These are phyloP conservation scores for Vultur gryphus DNA, from an alignment of 2,797 vertebrate species.

Conservation along the genomic window DNA sequence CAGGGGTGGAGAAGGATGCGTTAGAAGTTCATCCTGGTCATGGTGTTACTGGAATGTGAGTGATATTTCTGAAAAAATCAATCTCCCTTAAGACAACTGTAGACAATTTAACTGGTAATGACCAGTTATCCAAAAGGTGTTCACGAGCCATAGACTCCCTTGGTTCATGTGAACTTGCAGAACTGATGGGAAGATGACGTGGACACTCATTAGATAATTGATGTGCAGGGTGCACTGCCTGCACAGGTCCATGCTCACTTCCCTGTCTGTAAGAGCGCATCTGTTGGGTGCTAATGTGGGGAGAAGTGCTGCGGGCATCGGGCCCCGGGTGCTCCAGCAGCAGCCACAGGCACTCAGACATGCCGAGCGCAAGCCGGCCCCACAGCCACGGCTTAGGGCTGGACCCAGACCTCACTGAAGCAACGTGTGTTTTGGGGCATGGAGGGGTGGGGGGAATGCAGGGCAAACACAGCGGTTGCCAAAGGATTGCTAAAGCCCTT, in stretches of 20 bases:
- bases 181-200: not conserved
- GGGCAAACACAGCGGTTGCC: not conserved
- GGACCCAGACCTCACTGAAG: not conserved
- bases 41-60: not conserved
- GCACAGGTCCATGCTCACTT: rapidly evolving
- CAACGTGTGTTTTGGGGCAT: not conserved
- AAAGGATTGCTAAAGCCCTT: not conserved
- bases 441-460: not conserved
- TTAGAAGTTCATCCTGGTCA: not conserved
- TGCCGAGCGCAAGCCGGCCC: rapidly evolving
- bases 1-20: not conserved
- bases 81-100: not conserved
- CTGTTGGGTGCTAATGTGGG: not conserved
- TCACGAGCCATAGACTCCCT: not conserved
- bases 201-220: not conserved
- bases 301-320: not conserved
- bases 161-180: not conserved
- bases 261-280: rapidly evolving
- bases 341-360: not conserved
- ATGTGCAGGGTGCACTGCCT: not conserved
- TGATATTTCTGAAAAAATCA: not conserved
- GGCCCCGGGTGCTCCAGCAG: not conserved
- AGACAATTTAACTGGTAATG: not conserved
- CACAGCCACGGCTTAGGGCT: rapidly evolving
- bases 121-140: too few relatives aligned